A percentile compares a stretch with the other conserved stretches of the same genome.
phyloP scores from a whole-genome alignment of 2,113 vertebrate species.

The Mustela nigripes region DNA sequence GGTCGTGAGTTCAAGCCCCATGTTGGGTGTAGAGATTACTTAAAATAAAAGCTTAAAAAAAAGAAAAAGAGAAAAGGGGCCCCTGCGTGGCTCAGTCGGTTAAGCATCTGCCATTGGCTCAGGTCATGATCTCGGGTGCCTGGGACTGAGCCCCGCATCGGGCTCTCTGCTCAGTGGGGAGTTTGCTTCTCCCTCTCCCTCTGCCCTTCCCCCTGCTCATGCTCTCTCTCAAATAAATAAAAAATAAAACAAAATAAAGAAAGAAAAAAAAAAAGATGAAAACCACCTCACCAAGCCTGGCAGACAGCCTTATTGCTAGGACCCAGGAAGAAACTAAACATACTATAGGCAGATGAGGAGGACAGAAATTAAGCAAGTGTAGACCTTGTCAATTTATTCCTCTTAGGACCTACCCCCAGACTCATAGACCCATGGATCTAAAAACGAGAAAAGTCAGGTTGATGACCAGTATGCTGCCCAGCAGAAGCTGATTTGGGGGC shows the following conservation, averaged over 20 bases:
- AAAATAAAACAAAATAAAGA: neutral
- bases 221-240: neutral
- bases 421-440: neutral
- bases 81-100: neutral
- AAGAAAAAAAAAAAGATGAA: neutral
- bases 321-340: neutral
- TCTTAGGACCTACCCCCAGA: neutral
- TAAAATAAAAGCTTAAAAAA: neutral
- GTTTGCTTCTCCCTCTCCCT: neutral
- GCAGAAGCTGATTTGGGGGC: neutral
- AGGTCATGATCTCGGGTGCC: neutral
- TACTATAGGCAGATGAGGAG: neutral
- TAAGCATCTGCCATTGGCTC: neutral
- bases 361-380: neutral
- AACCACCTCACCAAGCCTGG: neutral
- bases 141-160: neutral
- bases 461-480: neutral
- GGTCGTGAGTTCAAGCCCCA: neutral
- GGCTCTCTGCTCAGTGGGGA: neutral
- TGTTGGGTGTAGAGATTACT: neutral
- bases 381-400: neutral
- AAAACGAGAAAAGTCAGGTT: neutral
- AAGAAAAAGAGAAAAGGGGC: neutral
- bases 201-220: neutral
- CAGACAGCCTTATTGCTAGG: neutral